These are phyloP conservation scores for Drosophila sproati DNA, from an alignment of 1,140 invertebrate genomes.

Conservation along the genomic window DNA sequence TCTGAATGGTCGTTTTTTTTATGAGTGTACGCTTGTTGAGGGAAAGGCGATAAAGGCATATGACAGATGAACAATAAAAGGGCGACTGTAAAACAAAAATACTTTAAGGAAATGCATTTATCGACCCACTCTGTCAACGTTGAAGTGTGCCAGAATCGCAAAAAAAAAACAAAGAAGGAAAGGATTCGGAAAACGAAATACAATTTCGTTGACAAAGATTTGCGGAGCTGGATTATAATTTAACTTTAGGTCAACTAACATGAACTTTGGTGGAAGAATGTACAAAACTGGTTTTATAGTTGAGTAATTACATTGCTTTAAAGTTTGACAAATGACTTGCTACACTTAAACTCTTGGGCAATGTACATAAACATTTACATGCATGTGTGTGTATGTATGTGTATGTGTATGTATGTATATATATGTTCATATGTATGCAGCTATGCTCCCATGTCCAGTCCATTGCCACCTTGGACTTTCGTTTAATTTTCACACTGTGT, in stretches of 20 bases:
- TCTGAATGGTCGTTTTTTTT: too few relatives aligned
- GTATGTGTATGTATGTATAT: slow-evolving; percentile 11
- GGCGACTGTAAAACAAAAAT: neutral
- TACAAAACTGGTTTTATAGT: slow-evolving; percentile 17
- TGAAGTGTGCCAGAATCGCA: neutral
- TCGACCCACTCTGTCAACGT: neutral
- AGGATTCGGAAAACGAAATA: neutral
- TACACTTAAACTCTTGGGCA: slow-evolving; percentile 3
- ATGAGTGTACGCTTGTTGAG: too few relatives aligned
- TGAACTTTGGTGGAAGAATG: slow-evolving; percentile 15
- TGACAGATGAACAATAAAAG: neutral
- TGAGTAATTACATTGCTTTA: slow-evolving; percentile 26
- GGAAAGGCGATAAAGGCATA: neutral
- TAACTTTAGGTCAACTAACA: slow-evolving; percentile 25
- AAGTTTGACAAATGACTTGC: slow-evolving; percentile 26
- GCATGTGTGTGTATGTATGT: neutral
- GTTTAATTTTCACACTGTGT: slow-evolving; percentile 40
- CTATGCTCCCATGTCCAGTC: slow-evolving; percentile 17
- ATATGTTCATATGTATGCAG: slow-evolving; percentile 3
- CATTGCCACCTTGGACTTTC: slow-evolving; percentile 48
- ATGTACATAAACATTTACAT: neutral
- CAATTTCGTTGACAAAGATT: slow-evolving; percentile 11
- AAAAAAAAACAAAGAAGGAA: neutral
- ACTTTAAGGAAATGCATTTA: slow-evolving; percentile 4
- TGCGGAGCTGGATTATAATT: slow-evolving; percentile 9